These are phyloP conservation scores for Hipparchia semele DNA, from an alignment of 2,888 invertebrate species.

Conservation along the genomic window DNA sequence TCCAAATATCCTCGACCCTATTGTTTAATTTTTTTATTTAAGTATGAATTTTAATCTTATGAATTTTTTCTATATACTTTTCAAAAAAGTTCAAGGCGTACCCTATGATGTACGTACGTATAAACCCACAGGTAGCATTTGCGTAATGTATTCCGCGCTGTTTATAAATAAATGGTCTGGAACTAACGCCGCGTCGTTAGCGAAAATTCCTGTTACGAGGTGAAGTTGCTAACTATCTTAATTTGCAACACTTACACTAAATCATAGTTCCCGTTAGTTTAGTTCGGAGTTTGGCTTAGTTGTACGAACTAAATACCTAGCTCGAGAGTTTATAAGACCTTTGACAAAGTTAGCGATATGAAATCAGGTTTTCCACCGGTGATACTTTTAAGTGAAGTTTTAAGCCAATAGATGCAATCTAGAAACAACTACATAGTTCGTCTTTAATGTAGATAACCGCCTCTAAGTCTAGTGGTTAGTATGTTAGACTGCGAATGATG, in stretches of 20 bases:
- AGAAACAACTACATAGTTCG: too few species aligned
- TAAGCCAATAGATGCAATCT: too few species aligned
- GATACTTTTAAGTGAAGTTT: not conserved
- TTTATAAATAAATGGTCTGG: not conserved
- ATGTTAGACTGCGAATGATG: too few species aligned
- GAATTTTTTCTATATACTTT: too few species aligned
- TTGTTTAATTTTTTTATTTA: too few species aligned
- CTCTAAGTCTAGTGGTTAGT: too few species aligned
- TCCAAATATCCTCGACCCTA: too few species aligned
- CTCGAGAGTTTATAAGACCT: not conserved
- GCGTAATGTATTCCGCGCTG: not conserved
- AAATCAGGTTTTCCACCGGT: not conserved
- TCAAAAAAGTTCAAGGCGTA: not conserved
- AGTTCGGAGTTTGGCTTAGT: not conserved
- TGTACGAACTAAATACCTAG: not conserved
- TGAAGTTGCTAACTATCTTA: constrained; percentile 10
- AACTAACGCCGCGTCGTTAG: not conserved
- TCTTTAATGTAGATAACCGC: too few species aligned
- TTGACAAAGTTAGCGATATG: not conserved
- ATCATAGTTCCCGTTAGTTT: constrained; percentile 11
- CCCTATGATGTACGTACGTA: not conserved
- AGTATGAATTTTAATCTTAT: too few species aligned
- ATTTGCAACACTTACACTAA: constrained; percentile 16
- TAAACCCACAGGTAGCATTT: not conserved
- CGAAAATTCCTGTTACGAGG: not conserved